Conservation (phyloP, 2,113 vertebrate genomes). For the Centropus bengalensis region DNA sequence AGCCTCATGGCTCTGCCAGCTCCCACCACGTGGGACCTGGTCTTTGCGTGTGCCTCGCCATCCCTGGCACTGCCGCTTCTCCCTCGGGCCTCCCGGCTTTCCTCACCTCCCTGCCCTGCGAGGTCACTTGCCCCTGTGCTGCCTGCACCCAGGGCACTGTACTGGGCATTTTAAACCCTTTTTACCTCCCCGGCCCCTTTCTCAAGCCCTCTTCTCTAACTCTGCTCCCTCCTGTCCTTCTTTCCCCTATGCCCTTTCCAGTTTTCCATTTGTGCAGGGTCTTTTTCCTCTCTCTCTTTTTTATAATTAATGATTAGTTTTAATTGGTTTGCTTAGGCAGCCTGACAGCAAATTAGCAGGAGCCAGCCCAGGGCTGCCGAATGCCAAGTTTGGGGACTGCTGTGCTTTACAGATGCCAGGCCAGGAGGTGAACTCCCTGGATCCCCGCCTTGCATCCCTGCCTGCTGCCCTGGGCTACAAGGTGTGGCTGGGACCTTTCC, state of each 20-base stretch:
- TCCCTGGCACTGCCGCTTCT: not conserved
- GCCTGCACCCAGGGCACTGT: not conserved
- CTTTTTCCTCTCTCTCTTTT: conserved; percentile 68
- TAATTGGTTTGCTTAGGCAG: conserved; percentile 86
- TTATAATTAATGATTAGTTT: conserved; percentile 91
- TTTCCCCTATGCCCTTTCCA: conserved; percentile 7
- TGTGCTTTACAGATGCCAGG: not conserved
- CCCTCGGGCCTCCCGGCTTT: not conserved
- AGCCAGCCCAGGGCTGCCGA: conserved; percentile 68
- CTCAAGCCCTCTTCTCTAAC: not conserved
- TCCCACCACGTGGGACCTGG: not conserved
- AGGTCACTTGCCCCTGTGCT: not conserved
- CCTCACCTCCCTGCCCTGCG: not conserved
- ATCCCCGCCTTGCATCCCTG: not conserved
- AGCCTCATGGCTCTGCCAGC: fast-evolving
- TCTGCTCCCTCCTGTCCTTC: not conserved
- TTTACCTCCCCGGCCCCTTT: not conserved
- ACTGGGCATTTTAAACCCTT: not conserved
- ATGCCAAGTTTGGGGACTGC: conserved; percentile 53
- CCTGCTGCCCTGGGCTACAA: not conserved
- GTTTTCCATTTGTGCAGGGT: conserved; percentile 27
- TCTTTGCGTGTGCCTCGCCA: fast-evolving
- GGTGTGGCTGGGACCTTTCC: fast-evolving
- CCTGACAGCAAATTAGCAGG: conserved; percentile 80
- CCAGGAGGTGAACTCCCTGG: not conserved